Conservation (phyloP, 2,888 invertebrate species). For the Leptopterna dolabrata region DNA sequence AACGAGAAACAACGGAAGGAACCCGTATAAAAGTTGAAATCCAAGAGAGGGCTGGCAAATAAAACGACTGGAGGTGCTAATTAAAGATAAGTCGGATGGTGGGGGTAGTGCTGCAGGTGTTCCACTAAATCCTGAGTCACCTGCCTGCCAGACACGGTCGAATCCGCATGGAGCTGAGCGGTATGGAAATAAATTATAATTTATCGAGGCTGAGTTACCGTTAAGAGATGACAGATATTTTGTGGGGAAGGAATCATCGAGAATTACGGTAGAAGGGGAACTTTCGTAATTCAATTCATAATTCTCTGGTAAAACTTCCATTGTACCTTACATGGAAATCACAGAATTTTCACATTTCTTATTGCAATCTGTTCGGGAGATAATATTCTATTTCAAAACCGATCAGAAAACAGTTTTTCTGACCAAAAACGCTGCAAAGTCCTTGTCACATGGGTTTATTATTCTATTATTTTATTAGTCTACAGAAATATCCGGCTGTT, state of each 20-base stretch:
- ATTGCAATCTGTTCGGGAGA: too few species aligned
- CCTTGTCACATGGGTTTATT: too few species aligned
- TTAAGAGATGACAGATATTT: neutral
- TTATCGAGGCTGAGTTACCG: neutral
- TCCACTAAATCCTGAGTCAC: neutral
- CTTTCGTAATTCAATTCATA: too few species aligned
- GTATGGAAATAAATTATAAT: neutral
- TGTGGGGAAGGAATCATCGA: neutral
- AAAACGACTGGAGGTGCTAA: neutral
- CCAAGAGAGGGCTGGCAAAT: neutral
- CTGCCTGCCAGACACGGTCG: neutral
- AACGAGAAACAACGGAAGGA: neutral
- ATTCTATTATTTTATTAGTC: too few species aligned
- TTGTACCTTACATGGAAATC: too few species aligned
- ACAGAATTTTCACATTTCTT: too few species aligned
- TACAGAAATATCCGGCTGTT: too few species aligned
- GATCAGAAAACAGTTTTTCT: too few species aligned
- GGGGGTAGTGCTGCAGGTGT: neutral
- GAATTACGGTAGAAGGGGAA: too few species aligned
- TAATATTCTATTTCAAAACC: too few species aligned
- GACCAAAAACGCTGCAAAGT: too few species aligned
- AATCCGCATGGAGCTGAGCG: neutral
- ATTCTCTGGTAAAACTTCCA: too few species aligned
- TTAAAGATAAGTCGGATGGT: neutral
- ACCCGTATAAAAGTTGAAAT: neutral